Evolutionary conservation across 2,888 invertebrate species (phyloP), one percentile per base, ranked within the genome.

Genomic region (Brenthis ino): DNA sequence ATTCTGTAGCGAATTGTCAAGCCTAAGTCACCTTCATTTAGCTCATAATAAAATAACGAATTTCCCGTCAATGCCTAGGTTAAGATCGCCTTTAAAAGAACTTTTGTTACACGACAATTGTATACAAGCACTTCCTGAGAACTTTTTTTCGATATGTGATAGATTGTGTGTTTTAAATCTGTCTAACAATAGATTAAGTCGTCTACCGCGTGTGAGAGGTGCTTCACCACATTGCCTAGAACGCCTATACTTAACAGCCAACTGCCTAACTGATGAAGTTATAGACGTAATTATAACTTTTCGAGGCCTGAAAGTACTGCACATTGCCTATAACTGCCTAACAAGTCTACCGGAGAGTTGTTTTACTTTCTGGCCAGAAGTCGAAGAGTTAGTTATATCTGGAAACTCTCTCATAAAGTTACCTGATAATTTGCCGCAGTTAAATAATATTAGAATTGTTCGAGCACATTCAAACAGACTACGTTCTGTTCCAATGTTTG

Each of bases 391-490:
- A 48, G 95, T 97, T 1, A 80, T 97, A 58, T 97, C 97, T 1
- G 97, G 97, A 48, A 98, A 98, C 82, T 94, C 95, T 80, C 91
- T 98, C 65, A 93, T 95, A 50, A 94, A 94, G 79, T 91, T 97
- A 66, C 97, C 97, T 0, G 96, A 96, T 76, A 95, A 95, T 81
- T 94, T 97, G 70, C 95, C 96, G 13, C 94, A 94, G 74, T 85
- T 97, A 66, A 94, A 94, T 71, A 95, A 96, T 80, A 93, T 98
- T 43, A 94, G 94, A 77, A 95, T 97, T 16, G 91, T 98, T 64
- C 93, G 97, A 77, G 95, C 97, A 6, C 97, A 97, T 86, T 97
- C 97, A 0, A 97, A 97, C 85, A 94, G 96, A 76, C 87, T 97
- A 65, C 94, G 96, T 74, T 94, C 94, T 43, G 95, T 96, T 63